Evolutionary conservation across 2,797 vertebrate genomes (phyloP).

Genomic region (Monodelphis domestica): DNA sequence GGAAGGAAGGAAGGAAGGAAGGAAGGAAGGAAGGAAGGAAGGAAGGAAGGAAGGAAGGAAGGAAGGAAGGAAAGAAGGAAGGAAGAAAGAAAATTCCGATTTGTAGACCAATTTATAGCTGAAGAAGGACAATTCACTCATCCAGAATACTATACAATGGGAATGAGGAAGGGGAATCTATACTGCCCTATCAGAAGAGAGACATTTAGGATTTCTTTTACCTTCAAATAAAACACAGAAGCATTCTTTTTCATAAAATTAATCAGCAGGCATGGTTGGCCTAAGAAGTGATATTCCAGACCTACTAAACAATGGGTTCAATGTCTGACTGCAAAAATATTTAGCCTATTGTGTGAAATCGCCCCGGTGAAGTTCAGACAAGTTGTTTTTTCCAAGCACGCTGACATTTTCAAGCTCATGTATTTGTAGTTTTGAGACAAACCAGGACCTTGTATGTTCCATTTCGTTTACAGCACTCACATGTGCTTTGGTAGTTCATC

Average conservation of each 20-base stretch:
- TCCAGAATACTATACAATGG: background rate
- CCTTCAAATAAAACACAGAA: background rate
- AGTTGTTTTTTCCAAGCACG: constrained; percentile 53
- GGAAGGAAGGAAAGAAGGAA: background rate
- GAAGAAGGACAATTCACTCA: background rate
- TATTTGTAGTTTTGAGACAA: constrained; percentile 67
- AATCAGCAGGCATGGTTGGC: constrained; percentile 11
- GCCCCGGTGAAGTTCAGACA: constrained; percentile 48
- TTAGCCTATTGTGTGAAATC: constrained; percentile 53
- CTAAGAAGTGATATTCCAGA: constrained; percentile 67
- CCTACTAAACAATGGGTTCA: constrained; percentile 48
- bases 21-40: background rate
- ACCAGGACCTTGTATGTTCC: constrained; percentile 61
- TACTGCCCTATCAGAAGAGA: constrained; percentile 13
- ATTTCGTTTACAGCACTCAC: constrained; percentile 61
- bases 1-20: constrained; percentile 2
- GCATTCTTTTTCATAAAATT: constrained; percentile 35
- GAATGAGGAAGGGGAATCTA: background rate
- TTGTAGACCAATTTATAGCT: background rate
- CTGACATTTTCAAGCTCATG: constrained; percentile 59
- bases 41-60: background rate
- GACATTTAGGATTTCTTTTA: background rate
- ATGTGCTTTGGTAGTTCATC: constrained; percentile 51
- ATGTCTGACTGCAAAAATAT: constrained; percentile 61
- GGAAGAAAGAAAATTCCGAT: too few species aligned